Percentiles rank a stretch among this genome's conserved stretches.
Evolutionary conservation across 2,888 invertebrate genomes (phyloP).

Genomic region (Desoria tigrina): DNA sequence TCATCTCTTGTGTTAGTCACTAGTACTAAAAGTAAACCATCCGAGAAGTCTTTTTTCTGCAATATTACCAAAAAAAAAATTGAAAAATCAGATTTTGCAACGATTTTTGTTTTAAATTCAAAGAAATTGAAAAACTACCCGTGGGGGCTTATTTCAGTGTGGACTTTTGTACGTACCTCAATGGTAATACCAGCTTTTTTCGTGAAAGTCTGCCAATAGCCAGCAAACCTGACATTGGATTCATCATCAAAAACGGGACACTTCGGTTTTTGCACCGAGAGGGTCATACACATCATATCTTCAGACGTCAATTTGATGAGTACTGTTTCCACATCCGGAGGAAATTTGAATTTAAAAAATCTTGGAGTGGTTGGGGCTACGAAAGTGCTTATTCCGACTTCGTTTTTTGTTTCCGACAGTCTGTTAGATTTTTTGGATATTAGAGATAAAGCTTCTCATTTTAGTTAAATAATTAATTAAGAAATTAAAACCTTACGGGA

Average conservation of each 20-base stretch:
- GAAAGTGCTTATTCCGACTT: slow-evolving; percentile 20
- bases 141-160: no score
- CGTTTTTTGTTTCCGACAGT: no score
- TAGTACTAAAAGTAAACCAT: slow-evolving; percentile 76
- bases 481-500: neutral
- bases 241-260: slow-evolving; percentile 82
- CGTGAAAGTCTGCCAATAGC: slow-evolving; percentile 74
- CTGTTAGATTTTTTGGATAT: no score
- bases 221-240: slow-evolving; percentile 71
- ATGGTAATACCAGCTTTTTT: slow-evolving; percentile 73
- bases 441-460: no score
- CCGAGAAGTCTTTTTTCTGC: slow-evolving; percentile 67
- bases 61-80: neutral
- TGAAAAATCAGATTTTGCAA: slow-evolving; percentile 55
- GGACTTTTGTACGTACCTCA: no score
- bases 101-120: no score
- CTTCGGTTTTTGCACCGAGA: slow-evolving; percentile 73
- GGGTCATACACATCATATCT: slow-evolving; percentile 70
- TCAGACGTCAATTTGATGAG: slow-evolving; percentile 67
- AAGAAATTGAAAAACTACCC: no score
- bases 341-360: slow-evolving; percentile 65
- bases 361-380: slow-evolving; percentile 64
- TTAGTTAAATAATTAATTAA: no score
- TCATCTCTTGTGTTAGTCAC: slow-evolving; percentile 67
- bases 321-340: slow-evolving; percentile 59